Percentiles rank a stretch among this genome's conserved stretches.
Evolutionary conservation across 2,113 vertebrate genomes (phyloP).

Genomic region (Philantomba maxwellii): DNA sequence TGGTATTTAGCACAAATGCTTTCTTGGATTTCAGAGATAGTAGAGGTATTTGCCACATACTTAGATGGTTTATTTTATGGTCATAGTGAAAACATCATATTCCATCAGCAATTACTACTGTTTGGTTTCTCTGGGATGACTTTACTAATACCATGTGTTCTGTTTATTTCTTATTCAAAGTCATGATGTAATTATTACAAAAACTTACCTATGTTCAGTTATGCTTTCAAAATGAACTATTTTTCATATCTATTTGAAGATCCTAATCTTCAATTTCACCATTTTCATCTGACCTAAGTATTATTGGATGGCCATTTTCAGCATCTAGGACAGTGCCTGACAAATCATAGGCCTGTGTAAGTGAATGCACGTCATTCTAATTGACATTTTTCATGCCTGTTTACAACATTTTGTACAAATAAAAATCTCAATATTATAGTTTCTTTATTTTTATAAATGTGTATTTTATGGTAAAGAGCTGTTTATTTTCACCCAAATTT

Average conservation of each 20-base stretch:
- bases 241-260: slow-evolving; percentile 14
- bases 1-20: background rate
- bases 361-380: background rate
- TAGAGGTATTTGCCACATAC: background rate
- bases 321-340: background rate
- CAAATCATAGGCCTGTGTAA: background rate
- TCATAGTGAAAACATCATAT: background rate
- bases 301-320: background rate
- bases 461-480: background rate
- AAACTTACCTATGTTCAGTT: background rate
- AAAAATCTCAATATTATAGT: background rate
- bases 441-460: background rate
- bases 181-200: background rate
- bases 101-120: background rate
- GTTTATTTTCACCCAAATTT: background rate
- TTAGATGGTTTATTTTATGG: background rate
- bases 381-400: background rate
- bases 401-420: background rate
- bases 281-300: background rate
- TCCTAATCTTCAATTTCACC: background rate
- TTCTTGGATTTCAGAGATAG: background rate
- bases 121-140: background rate
- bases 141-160: background rate
- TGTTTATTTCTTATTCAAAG: slow-evolving; percentile 12
- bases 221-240: background rate